These are phyloP conservation scores for Lophura nycthemera DNA, from an alignment of 2,113 vertebrate genomes.

Conservation along the genomic window DNA sequence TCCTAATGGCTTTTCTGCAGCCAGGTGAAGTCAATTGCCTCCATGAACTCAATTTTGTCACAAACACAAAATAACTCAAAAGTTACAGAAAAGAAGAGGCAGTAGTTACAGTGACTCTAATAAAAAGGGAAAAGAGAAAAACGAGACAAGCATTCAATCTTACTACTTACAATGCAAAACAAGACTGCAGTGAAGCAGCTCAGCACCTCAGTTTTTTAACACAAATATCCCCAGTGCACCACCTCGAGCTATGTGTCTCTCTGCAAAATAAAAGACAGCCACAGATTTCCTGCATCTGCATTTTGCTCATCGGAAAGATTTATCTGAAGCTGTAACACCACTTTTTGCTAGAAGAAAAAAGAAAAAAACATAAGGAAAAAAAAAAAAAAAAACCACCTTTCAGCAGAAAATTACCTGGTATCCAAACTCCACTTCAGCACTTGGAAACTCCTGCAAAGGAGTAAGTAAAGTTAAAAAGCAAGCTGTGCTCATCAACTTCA, in stretches of 20 bases:
- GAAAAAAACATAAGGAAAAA: no score
- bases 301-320: background rate
- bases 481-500: background rate
- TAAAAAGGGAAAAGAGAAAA: background rate
- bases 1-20: slow-evolving; percentile 56
- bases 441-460: background rate
- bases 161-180: background rate
- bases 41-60: background rate
- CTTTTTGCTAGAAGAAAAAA: background rate
- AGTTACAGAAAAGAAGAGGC: background rate
- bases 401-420: background rate
- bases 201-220: background rate
- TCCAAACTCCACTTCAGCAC: background rate
- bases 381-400: background rate
- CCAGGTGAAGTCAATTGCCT: slow-evolving; percentile 49
- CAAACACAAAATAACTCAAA: background rate
- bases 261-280: background rate
- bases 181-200: background rate
- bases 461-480: background rate
- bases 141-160: background rate
- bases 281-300: background rate
- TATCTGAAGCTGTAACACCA: background rate
- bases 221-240: background rate
- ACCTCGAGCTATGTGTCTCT: background rate
- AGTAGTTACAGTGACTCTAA: background rate